Conservation (phyloP, 2,888 invertebrate species). For the Prostheceraeus crozeri region DNA sequence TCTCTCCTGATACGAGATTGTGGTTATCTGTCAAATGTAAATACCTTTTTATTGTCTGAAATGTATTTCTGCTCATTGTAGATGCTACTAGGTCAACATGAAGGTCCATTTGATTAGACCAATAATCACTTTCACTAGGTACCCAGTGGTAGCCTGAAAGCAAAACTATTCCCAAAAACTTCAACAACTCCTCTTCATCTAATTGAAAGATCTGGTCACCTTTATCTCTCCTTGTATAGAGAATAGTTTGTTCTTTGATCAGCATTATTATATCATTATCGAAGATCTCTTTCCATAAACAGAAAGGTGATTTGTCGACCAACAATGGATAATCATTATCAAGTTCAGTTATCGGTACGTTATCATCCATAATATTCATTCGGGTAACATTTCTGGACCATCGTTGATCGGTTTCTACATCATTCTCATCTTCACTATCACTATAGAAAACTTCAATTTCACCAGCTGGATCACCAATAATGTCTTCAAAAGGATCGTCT, state of each 20-base stretch:
- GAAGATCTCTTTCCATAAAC: not conserved
- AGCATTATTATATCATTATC: constrained; percentile 9
- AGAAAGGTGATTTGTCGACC: not conserved
- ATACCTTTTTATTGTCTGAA: constrained; percentile 7
- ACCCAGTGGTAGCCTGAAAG: not conserved
- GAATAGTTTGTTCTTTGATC: constrained; percentile 21
- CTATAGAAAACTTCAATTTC: constrained; percentile 10
- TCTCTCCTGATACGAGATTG: constrained; percentile 5
- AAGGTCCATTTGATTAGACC: constrained; percentile 13
- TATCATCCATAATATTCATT: constrained; percentile 17
- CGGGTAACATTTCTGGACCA: constrained; percentile 7
- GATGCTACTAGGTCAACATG: constrained; percentile 13
- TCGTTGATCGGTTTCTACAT: not conserved
- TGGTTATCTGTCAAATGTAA: constrained; percentile 10
- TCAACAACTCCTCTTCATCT: not conserved
- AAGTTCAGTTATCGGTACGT: constrained; percentile 6
- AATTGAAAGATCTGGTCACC: not conserved
- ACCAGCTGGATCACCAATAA: constrained; percentile 3
- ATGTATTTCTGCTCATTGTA: constrained; percentile 21
- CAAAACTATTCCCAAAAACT: not conserved
- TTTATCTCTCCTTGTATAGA: constrained; percentile 12
- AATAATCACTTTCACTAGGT: constrained; percentile 11
- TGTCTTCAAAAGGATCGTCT: constrained; percentile 4
- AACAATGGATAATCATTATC: constrained; percentile 21
- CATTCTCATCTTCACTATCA: constrained; percentile 11